These are phyloP conservation scores for Brienomyrus longianalis DNA, from an alignment of 2,113 vertebrate genomes.

Conservation along the genomic window DNA sequence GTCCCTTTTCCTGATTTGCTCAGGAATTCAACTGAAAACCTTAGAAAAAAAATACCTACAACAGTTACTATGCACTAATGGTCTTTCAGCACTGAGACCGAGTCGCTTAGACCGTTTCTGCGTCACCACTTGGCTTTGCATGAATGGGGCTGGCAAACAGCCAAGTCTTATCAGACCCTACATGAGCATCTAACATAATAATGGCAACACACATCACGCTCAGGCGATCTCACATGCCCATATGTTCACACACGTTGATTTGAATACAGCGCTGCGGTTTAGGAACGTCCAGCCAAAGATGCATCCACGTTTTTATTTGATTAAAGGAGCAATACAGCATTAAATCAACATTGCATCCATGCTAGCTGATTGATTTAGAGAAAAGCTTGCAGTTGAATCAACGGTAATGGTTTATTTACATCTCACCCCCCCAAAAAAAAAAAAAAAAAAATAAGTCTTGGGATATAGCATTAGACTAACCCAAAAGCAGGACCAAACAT, in stretches of 20 bases:
- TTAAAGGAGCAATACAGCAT: background rate
- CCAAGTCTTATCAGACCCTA: background rate
- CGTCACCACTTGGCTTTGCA: background rate
- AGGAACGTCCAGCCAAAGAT: background rate
- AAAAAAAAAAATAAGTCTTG: background rate
- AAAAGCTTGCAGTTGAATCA: background rate
- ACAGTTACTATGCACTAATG: background rate
- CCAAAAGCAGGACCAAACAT: background rate
- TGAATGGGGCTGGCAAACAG: background rate
- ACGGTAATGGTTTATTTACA: background rate
- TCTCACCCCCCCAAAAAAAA: background rate
- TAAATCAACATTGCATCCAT: background rate
- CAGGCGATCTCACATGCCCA: background rate
- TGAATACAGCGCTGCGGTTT: background rate
- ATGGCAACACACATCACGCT: background rate
- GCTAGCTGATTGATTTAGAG: background rate
- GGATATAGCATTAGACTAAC: background rate
- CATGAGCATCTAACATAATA: background rate
- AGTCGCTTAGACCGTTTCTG: background rate
- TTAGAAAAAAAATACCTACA: background rate
- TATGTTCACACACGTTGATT: background rate
- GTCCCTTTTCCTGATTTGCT: background rate
- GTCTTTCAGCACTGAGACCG: background rate
- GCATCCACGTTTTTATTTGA: background rate
- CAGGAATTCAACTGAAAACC: background rate